phyloP scores from a whole-genome alignment of 2,888 invertebrate species.

The Himalopsyche tibetana region DNA sequence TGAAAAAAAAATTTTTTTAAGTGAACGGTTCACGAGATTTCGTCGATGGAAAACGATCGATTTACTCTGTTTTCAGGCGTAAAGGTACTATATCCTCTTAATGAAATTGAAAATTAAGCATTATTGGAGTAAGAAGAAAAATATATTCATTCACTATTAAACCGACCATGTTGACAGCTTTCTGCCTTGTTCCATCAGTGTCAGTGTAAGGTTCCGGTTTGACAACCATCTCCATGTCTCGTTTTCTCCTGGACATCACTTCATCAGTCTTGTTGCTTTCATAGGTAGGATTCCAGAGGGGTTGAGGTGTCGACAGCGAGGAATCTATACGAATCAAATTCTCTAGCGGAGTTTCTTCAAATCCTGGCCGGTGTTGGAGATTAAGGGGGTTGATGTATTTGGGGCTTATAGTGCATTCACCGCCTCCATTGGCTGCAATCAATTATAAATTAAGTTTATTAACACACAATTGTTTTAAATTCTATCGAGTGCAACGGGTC shows the following conservation, averaged over 20 bases:
- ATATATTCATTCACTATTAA: background rate
- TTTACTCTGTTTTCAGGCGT: too few species aligned
- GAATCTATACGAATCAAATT: conserved; percentile 74
- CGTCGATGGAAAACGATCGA: too few species aligned
- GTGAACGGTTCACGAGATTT: too few species aligned
- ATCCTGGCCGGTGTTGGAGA: conserved; percentile 73
- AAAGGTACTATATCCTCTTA: too few species aligned
- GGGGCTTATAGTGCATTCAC: conserved; percentile 79
- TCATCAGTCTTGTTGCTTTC: background rate
- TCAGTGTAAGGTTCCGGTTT: conserved; percentile 82
- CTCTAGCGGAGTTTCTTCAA: conserved; percentile 74
- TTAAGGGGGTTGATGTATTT: conserved; percentile 83
- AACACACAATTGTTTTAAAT: too few species aligned
- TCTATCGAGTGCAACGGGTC: too few species aligned
- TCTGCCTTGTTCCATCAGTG: conserved; percentile 82
- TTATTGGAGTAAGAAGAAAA: background rate
- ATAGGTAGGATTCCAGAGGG: conserved; percentile 69
- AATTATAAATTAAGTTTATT: background rate
- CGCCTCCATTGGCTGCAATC: conserved; percentile 78
- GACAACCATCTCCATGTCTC: conserved; percentile 84
- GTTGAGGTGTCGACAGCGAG: conserved; percentile 66
- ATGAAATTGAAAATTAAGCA: background rate
- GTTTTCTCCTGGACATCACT: conserved; percentile 74
- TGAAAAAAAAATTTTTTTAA: too few species aligned
- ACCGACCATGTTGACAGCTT: conserved; percentile 86